These are phyloP conservation scores for Nothura maculosa DNA, from an alignment of 2,797 vertebrate species.

Conservation along the genomic window DNA sequence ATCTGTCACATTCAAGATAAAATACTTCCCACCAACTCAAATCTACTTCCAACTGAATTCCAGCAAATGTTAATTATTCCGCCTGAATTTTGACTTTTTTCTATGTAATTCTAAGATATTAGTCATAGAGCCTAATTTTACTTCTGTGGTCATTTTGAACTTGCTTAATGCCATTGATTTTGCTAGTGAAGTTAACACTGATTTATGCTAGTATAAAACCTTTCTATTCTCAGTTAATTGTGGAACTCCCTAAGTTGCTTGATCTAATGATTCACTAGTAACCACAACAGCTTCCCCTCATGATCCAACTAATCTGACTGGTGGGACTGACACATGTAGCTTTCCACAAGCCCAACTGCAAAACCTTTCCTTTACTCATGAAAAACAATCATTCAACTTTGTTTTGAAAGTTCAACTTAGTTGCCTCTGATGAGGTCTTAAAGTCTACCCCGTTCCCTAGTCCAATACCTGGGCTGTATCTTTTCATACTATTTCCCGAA, in stretches of 20 bases:
- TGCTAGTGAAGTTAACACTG: neutral
- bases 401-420: neutral
- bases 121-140: neutral
- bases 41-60: neutral
- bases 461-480: neutral
- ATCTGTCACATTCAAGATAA: neutral
- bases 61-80: neutral
- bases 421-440: accelerated
- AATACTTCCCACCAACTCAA: neutral
- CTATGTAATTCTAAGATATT: neutral
- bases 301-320: no score
- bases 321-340: neutral
- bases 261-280: neutral
- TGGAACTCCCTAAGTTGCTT: neutral
- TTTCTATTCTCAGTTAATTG: neutral
- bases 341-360: neutral
- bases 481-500: neutral
- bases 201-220: accelerated
- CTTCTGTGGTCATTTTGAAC: neutral
- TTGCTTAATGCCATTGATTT: neutral
- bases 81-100: neutral
- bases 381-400: neutral
- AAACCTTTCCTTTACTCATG: neutral
- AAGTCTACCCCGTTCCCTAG: neutral
- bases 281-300: neutral